These are phyloP conservation scores for Apodemia duryi DNA, from an alignment of 2,888 invertebrate genomes.

Conservation along the genomic window DNA sequence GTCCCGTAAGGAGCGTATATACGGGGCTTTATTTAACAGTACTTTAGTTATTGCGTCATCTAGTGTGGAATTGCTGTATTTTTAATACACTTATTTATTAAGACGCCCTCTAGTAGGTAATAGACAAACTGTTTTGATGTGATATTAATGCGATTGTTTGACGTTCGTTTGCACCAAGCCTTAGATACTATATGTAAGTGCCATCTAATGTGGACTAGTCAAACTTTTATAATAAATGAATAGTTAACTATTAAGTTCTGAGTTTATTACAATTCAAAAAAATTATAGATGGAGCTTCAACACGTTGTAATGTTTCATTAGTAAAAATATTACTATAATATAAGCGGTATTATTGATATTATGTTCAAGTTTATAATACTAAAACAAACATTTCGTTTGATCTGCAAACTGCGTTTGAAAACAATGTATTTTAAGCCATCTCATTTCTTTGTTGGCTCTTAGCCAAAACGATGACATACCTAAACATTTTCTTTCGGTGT, in stretches of 20 bases:
- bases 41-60: too few species aligned
- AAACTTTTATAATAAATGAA: neutral
- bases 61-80: too few species aligned
- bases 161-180: neutral
- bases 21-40: too few species aligned
- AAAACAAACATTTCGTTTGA: constrained; percentile 3
- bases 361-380: neutral
- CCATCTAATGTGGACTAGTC: constrained; percentile 51
- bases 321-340: too few species aligned
- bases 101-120: too few species aligned
- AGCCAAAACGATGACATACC: constrained; percentile 33
- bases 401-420: constrained; percentile 1
- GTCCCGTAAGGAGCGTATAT: too few species aligned
- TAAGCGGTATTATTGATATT: neutral
- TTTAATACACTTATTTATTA: too few species aligned
- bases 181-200: constrained; percentile 29
- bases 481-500: constrained; percentile 43
- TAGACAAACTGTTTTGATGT: too few species aligned
- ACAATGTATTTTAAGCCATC: constrained; percentile 15
- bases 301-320: too few species aligned
- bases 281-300: constrained; percentile 31
- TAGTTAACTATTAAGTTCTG: constrained; percentile 30
- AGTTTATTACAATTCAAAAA: constrained; percentile 22
- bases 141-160: neutral
- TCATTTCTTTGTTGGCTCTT: constrained; percentile 49